Percentiles rank a stretch among this genome's conserved stretches.
These are phyloP conservation scores for Sarcophaga variegata DNA, from an alignment of 2,888 invertebrate genomes.

Conservation along the genomic window DNA sequence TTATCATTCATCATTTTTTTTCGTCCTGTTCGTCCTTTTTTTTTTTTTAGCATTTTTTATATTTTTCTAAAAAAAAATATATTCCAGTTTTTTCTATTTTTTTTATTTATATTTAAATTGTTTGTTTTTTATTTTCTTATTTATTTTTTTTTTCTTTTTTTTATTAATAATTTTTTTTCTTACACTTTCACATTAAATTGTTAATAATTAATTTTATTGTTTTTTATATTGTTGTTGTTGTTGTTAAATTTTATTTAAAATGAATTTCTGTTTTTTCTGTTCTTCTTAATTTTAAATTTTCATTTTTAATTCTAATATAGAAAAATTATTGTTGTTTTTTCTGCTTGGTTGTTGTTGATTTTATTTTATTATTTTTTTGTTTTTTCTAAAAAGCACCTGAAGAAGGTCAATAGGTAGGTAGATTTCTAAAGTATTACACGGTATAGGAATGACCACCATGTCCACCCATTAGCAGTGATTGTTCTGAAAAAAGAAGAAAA, in stretches of 20 bases:
- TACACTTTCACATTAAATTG: neutral
- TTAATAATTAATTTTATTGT: neutral
- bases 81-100: too few species aligned
- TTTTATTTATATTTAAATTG: too few species aligned
- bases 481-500: slow-evolving; percentile 26
- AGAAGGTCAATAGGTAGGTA: slow-evolving; percentile 36
- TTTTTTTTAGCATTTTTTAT: too few species aligned
- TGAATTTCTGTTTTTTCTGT: neutral
- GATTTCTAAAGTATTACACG: neutral
- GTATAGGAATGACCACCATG: too few species aligned
- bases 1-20: neutral
- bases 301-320: slow-evolving; percentile 37
- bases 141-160: too few species aligned
- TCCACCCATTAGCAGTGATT: too few species aligned
- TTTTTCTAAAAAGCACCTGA: slow-evolving; percentile 47
- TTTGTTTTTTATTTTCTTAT: too few species aligned
- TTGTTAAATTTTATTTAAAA: neutral
- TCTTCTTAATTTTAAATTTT: slow-evolving; percentile 4
- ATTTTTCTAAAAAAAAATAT: too few species aligned
- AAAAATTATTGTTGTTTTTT: slow-evolving; percentile 46
- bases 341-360: neutral
- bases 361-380: neutral
- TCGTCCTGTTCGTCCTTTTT: neutral
- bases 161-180: neutral
- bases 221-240: neutral